phyloP scores from a whole-genome alignment of 2,113 vertebrate species.

The Lycaon pictus region DNA sequence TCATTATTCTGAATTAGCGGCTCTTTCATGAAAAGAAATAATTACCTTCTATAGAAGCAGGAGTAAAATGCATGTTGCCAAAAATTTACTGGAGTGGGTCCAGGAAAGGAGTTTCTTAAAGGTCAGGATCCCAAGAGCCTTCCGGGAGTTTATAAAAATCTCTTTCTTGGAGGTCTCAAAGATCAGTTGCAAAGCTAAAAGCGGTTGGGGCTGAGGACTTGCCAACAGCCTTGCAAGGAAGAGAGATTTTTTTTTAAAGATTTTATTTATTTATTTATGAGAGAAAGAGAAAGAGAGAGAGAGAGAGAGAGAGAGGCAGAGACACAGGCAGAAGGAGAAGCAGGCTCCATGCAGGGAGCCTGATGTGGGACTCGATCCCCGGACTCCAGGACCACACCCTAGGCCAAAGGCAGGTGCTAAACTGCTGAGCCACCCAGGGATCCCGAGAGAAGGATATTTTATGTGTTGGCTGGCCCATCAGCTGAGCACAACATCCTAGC shows the following conservation, averaged over 20 bases:
- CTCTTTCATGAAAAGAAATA: conserved; percentile 64
- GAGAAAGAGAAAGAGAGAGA: too few relatives aligned
- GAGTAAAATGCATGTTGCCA: conserved; percentile 46
- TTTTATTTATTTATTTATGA: too few relatives aligned
- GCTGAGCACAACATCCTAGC: background rate
- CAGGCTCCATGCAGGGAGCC: too few relatives aligned
- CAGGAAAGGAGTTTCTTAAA: conserved; percentile 61
- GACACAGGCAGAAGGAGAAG: too few relatives aligned
- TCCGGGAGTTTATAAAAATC: conserved; percentile 10
- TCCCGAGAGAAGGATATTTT: background rate
- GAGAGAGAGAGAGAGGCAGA: too few relatives aligned
- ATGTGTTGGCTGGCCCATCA: background rate
- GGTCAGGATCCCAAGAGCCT: conserved; percentile 37
- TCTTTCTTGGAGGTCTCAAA: background rate
- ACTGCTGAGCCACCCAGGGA: too few relatives aligned
- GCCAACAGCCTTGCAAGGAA: background rate
- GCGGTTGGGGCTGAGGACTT: too few relatives aligned
- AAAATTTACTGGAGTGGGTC: conserved; percentile 43
- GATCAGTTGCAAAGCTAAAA: conserved; percentile 8
- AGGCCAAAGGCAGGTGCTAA: too few relatives aligned
- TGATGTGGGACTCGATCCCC: too few relatives aligned
- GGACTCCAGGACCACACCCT: too few relatives aligned
- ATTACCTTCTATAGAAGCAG: conserved; percentile 58
- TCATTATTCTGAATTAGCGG: conserved; percentile 63
- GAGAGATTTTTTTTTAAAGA: background rate